Percentiles rank a stretch among this genome's conserved stretches.
Conservation (phyloP, 2,797 vertebrate species). For the Dromococcyx pavoninus region DNA sequence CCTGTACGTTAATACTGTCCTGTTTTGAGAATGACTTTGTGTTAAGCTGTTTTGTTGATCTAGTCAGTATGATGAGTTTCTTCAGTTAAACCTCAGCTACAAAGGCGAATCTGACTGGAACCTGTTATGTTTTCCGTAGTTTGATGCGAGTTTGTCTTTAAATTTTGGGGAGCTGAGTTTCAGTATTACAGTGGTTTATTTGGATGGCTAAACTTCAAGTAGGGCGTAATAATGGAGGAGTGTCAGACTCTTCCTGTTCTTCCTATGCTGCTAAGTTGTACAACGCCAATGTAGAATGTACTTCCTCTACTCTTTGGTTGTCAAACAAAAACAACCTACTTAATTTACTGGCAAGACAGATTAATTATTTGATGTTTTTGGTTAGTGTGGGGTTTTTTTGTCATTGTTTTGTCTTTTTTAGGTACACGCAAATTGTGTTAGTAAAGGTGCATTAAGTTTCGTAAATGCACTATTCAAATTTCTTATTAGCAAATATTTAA, state of each 20-base stretch:
- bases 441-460: not conserved
- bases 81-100: not conserved
- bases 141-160: not conserved
- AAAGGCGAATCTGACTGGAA: not conserved
- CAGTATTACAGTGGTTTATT: not conserved
- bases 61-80: not conserved
- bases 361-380: not conserved
- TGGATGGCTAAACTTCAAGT: not conserved
- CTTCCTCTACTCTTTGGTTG: not conserved
- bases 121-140: rapidly evolving
- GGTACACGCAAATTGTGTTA: not conserved
- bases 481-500: not conserved
- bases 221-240: not conserved
- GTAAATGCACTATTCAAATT: not conserved
- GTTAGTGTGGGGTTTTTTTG: not conserved
- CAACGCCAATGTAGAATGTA: not conserved
- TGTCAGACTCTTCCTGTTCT: not conserved
- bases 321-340: not conserved
- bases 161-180: not conserved
- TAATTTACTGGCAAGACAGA: not conserved
- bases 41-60: not conserved
- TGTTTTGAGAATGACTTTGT: not conserved
- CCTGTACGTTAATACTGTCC: not conserved
- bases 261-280: not conserved
- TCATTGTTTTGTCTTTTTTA: not conserved